These are phyloP conservation scores for Sphenopsis melanotis DNA, from an alignment of 2,797 vertebrate species.

Conservation along the genomic window DNA sequence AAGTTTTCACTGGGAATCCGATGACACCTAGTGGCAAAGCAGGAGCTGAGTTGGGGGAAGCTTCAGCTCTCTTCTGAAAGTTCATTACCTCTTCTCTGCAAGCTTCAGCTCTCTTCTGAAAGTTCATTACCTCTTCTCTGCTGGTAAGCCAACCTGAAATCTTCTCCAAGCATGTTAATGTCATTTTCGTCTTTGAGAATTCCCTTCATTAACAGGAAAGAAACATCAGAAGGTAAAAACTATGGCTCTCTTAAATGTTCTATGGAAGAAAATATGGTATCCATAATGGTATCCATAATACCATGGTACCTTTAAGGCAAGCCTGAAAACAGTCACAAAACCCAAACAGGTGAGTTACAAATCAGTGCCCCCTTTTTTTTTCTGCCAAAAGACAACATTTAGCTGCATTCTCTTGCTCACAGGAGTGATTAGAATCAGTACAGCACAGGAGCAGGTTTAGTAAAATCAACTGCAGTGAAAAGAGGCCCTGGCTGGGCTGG, in stretches of 20 bases:
- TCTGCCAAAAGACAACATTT: neutral
- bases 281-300: neutral
- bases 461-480: neutral
- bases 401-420: neutral
- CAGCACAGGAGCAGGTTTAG: neutral
- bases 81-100: neutral
- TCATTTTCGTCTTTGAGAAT: slow-evolving; percentile 84
- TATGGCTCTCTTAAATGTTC: neutral
- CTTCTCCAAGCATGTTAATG: slow-evolving; percentile 86
- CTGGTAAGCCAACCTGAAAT: slow-evolving; percentile 83
- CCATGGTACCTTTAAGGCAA: neutral
- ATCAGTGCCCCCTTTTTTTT: neutral
- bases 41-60: neutral
- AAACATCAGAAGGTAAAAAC: neutral
- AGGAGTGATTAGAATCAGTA: neutral
- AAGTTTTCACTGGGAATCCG: neutral
- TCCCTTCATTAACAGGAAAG: slow-evolving; percentile 74
- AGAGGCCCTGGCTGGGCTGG: neutral
- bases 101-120: slow-evolving; percentile 70
- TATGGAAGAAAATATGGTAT: neutral
- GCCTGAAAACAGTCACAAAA: neutral
- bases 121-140: slow-evolving; percentile 51
- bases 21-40: slow-evolving; percentile 74
- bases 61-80: slow-evolving; percentile 71
- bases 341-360: neutral